phyloP scores from a whole-genome alignment of 2,113 vertebrate species.

The Pluvialis apricaria region DNA sequence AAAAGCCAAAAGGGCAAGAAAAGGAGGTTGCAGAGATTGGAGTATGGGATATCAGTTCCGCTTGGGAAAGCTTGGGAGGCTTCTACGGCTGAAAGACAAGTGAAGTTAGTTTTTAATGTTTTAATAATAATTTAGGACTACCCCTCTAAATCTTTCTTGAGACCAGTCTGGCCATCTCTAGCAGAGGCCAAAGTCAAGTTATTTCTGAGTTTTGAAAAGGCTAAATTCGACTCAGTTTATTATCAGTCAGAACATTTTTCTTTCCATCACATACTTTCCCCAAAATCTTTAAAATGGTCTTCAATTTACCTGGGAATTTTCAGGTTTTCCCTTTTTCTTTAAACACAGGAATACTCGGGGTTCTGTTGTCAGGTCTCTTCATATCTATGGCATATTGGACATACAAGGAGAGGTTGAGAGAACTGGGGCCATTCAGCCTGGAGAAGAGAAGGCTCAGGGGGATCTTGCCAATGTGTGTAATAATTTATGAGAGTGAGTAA shows the following conservation, averaged over 20 bases:
- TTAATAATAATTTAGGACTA: not conserved
- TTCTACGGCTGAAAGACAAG: not conserved
- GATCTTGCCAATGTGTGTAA: not conserved
- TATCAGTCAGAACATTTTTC: not conserved
- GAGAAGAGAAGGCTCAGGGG: not conserved
- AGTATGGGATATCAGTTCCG: not conserved
- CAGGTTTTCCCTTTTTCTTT: not conserved
- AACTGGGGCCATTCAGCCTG: not conserved
- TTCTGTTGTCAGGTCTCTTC: not conserved
- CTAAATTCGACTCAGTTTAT: not conserved
- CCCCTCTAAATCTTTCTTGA: not conserved
- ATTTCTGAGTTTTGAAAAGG: not conserved
- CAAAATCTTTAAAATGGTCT: not conserved
- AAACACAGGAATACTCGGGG: not conserved
- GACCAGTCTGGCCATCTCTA: not conserved
- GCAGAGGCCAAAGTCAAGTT: not conserved
- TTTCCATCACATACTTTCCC: not conserved
- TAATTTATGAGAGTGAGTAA: not conserved
- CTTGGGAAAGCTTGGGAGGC: not conserved
- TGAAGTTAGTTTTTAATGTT: not conserved
- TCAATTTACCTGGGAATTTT: not conserved
- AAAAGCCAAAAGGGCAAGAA: not conserved
- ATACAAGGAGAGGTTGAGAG: not conserved
- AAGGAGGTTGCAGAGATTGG: not conserved
- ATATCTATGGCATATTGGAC: not conserved